phyloP scores from a whole-genome alignment of 2,113 vertebrate species.

The Columbina picui region DNA sequence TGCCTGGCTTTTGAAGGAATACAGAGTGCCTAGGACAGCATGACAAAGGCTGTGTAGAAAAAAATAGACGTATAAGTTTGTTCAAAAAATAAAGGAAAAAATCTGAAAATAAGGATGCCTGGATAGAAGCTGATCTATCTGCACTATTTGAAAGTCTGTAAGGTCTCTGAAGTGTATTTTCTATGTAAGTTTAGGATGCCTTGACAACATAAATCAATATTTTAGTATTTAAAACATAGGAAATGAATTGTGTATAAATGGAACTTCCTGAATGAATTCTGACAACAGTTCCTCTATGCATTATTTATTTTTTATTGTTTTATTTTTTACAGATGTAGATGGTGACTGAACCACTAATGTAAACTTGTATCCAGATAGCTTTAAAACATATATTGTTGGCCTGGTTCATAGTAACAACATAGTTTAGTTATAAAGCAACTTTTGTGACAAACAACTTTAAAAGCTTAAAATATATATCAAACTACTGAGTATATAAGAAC shows the following conservation, averaged over 20 bases:
- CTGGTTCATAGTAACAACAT: not conserved
- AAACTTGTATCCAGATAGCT: conserved; percentile 8
- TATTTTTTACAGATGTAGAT: conserved; percentile 28
- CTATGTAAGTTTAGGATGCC: not conserved
- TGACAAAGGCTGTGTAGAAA: not conserved
- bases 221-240: conserved; percentile 21
- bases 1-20: not conserved
- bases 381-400: conserved; percentile 6
- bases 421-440: conserved; percentile 9
- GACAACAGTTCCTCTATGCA: not conserved
- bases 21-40: not conserved
- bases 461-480: not conserved
- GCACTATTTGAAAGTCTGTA: not conserved
- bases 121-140: not conserved
- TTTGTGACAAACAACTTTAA: conserved; percentile 29
- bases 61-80: not conserved
- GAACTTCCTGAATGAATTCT: not conserved
- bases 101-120: not conserved
- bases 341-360: not conserved
- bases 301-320: conserved; percentile 43
- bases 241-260: conserved; percentile 36
- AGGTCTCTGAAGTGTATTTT: not conserved
- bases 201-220: conserved; percentile 24
- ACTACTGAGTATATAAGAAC: not conserved
- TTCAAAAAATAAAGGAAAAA: not conserved